Conservation (phyloP, 2,888 invertebrate species). For the Hesperia comma region DNA sequence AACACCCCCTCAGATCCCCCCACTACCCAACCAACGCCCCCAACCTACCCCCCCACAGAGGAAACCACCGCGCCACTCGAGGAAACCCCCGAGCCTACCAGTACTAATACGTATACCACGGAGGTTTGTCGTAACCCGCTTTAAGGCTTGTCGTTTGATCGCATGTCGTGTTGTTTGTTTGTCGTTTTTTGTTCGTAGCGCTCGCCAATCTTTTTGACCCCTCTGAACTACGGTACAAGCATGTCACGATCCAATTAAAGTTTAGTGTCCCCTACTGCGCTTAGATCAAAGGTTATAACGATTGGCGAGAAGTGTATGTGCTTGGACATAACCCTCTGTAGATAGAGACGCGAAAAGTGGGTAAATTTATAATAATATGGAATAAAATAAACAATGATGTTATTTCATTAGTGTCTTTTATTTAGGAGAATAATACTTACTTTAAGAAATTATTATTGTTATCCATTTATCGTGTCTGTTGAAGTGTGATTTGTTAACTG, state of each 20-base stretch:
- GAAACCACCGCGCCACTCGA: slow-evolving; percentile 52
- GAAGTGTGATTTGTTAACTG: neutral
- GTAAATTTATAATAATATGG: neutral
- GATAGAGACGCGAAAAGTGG: slow-evolving; percentile 24
- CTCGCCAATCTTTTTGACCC: slow-evolving; percentile 1
- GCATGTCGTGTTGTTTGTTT: slow-evolving; percentile 44
- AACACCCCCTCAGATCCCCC: slow-evolving; percentile 44
- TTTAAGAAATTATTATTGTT: neutral
- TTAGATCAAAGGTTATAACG: neutral
- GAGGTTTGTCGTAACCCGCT: slow-evolving; percentile 81
- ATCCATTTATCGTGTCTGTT: slow-evolving; percentile 22
- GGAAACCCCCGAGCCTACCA: slow-evolving; percentile 65
- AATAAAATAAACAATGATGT: neutral
- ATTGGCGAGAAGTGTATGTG: neutral
- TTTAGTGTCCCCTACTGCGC: neutral
- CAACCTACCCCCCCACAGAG: slow-evolving; percentile 51
- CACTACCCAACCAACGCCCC: slow-evolving; percentile 31
- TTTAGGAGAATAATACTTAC: neutral
- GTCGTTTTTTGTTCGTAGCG: slow-evolving; percentile 23
- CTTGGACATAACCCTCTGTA: slow-evolving; percentile 6
- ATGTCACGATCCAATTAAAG: neutral
- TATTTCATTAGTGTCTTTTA: no score
- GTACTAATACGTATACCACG: slow-evolving; percentile 76
- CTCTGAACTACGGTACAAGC: neutral
- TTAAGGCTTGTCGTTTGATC: slow-evolving; percentile 44